Percentiles rank a stretch among this genome's conserved stretches.
Evolutionary conservation across 2,113 vertebrate species (phyloP).

Genomic region (Anhinga anhinga): DNA sequence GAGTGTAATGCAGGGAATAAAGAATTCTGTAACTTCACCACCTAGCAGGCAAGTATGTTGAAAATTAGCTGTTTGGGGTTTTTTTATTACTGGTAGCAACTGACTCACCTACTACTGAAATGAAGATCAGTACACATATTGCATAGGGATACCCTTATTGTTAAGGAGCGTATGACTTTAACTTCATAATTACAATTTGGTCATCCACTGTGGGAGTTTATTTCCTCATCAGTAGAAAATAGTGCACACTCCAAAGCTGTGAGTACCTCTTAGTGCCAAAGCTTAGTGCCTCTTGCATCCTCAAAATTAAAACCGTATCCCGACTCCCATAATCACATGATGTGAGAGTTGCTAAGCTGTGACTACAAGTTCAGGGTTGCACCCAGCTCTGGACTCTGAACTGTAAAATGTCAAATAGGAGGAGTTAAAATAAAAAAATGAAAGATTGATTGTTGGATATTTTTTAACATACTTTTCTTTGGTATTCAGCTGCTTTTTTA

Average conservation of each 20-base stretch:
- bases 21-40: neutral
- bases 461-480: neutral
- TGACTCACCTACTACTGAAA: neutral
- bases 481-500: neutral
- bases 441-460: neutral
- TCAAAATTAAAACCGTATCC: neutral
- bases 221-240: neutral
- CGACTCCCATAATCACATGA: neutral
- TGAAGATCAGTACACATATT: neutral
- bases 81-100: neutral
- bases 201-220: neutral
- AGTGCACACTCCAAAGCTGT: neutral
- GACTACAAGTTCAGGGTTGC: neutral
- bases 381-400: neutral
- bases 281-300: neutral
- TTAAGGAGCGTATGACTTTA: neutral
- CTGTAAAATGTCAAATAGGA: neutral
- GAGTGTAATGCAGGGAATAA: neutral
- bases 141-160: neutral
- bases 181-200: neutral
- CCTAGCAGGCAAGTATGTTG: neutral
- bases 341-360: too few species aligned
- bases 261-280: too few species aligned
- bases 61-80: neutral
- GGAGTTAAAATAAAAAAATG: neutral